Evolutionary conservation across 1,140 invertebrate genomes (phyloP).

Genomic region (Pseudoatta argentina): DNA sequence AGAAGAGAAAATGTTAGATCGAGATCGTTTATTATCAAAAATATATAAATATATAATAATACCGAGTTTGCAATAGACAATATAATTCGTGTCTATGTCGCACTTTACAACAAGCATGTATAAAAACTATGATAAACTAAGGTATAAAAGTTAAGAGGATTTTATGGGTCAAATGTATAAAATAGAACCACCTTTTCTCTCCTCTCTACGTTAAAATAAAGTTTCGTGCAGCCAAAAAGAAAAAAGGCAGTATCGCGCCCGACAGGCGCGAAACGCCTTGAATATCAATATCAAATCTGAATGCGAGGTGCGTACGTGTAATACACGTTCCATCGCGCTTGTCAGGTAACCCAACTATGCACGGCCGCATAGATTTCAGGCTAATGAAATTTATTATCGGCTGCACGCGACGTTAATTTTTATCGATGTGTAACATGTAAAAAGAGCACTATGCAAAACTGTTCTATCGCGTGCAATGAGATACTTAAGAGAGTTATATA

Average conservation of each 20-base stretch:
- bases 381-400: slow-evolving; percentile 61
- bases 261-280: slow-evolving; percentile 12
- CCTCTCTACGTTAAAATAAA: slow-evolving; percentile 23
- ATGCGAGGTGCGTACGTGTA: slow-evolving; percentile 22
- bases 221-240: slow-evolving; percentile 30
- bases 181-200: background rate
- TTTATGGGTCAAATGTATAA: slow-evolving; percentile 26
- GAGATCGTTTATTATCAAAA: background rate
- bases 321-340: slow-evolving; percentile 45
- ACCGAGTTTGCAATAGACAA: background rate
- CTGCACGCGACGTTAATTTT: slow-evolving; percentile 58
- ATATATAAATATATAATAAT: background rate
- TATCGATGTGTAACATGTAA: background rate
- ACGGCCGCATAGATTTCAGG: slow-evolving; percentile 39
- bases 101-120: background rate
- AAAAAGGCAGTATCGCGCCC: background rate
- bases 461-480: slow-evolving; percentile 31
- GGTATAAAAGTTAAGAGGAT: background rate
- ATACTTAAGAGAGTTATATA: slow-evolving; percentile 3
- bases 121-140: background rate
- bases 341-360: slow-evolving; percentile 7
- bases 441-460: slow-evolving; percentile 11
- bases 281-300: slow-evolving; percentile 45
- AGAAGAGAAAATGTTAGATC: background rate
- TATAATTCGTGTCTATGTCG: background rate